A percentile compares a stretch with the other conserved stretches of the same genome.
phyloP scores from a whole-genome alignment of 2,113 vertebrate species.

The Cinclus cinclus region DNA sequence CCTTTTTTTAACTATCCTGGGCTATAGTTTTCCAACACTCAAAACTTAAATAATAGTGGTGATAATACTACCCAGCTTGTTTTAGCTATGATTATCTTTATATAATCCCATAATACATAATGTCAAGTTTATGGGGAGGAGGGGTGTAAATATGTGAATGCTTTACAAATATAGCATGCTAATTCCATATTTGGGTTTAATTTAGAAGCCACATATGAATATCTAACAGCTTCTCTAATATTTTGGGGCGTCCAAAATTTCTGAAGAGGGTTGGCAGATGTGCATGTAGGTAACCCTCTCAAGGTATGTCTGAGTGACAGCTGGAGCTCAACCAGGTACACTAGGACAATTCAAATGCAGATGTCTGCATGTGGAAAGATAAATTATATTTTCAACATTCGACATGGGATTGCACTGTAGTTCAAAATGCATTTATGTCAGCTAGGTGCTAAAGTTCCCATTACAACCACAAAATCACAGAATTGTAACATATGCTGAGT shows the following conservation, averaged over 20 bases:
- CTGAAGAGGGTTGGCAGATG: neutral
- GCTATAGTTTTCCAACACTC: neutral
- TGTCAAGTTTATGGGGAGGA: neutral
- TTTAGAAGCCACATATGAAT: neutral
- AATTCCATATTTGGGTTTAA: neutral
- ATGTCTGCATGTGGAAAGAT: neutral
- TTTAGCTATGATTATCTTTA: neutral
- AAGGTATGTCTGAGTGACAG: neutral
- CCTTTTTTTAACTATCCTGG: neutral
- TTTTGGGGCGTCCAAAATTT: neutral
- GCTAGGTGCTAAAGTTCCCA: neutral
- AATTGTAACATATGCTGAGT: neutral
- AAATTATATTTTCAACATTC: neutral
- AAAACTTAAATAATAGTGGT: neutral
- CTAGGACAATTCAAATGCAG: neutral
- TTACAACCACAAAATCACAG: neutral
- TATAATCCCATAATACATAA: neutral
- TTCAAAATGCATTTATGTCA: neutral
- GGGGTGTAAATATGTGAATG: rapidly evolving
- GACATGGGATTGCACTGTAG: neutral
- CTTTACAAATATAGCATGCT: neutral
- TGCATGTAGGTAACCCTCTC: neutral
- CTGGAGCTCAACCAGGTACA: neutral
- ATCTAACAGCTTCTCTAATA: neutral
- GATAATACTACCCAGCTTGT: neutral